Conservation (phyloP, 2,888 invertebrate species). For the Hemithea aestivaria region DNA sequence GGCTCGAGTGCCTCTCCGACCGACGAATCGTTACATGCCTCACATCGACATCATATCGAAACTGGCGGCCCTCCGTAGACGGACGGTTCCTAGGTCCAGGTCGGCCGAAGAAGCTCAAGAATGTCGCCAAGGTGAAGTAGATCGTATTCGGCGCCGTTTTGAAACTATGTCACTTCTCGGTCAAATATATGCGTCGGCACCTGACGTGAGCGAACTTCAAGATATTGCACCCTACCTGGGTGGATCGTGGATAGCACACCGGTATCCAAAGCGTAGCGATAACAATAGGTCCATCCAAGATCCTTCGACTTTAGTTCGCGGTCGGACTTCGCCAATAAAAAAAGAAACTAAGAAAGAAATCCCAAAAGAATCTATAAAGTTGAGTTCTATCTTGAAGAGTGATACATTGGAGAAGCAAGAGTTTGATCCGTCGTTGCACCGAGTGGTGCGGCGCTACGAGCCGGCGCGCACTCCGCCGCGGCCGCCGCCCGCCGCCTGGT, state of each 20-base stretch:
- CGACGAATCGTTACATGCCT: conserved; percentile 89
- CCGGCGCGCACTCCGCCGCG: conserved; percentile 81
- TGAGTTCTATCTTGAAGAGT: conserved; percentile 69
- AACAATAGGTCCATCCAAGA: conserved; percentile 82
- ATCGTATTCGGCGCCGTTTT: conserved; percentile 85
- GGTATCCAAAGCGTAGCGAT: conserved; percentile 84
- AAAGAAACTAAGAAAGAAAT: conserved; percentile 61
- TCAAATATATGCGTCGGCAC: conserved; percentile 89
- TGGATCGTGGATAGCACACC: conserved; percentile 90
- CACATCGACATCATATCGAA: conserved; percentile 95
- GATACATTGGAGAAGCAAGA: conserved; percentile 81
- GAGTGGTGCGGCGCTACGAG: conserved; percentile 87
- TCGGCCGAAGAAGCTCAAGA: conserved; percentile 70
- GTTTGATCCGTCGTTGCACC: conserved; percentile 87
- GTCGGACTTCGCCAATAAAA: conserved; percentile 57
- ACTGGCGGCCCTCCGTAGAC: conserved; percentile 82
- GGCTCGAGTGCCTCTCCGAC: conserved; percentile 80
- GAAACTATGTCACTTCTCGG: conserved; percentile 85
- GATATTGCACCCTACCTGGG: conserved; percentile 89
- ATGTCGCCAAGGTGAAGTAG: conserved; percentile 83
- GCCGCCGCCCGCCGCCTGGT: conserved; percentile 68
- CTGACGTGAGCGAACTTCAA: conserved; percentile 86
- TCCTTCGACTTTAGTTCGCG: conserved; percentile 46
- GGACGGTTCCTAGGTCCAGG: conserved; percentile 67
- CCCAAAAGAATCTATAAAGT: conserved; percentile 61